Base-by-base conservation (phyloP, 2,888 invertebrate genomes). In the Orthosia gothica region DNA sequence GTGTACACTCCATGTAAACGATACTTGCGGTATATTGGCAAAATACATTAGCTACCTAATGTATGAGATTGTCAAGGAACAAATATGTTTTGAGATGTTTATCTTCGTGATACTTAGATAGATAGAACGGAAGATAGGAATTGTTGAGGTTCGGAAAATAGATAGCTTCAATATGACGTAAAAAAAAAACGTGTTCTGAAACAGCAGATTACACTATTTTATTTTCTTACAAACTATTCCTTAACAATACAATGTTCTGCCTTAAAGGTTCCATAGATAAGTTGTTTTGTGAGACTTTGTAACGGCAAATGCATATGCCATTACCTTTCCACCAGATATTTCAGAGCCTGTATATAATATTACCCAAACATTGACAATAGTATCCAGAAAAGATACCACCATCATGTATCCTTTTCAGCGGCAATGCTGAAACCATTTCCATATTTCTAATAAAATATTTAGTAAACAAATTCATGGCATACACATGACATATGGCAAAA, bases 1-100 rank as follows among this genome's bases (percentile, higher is more conserved):
- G n/a, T n/a, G n/a, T n/a, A n/a, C n/a, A n/a, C 20, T 76, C 69
- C 75, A 57, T 84, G 82, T 77, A 79, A 84, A 63, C 76, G 75
- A 82, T 82, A 75, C 82, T 75, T 70, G 74, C 49, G 47, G 75
- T 66, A 70, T 78, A 70, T 78, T 72, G 79, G 76, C 45, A 66
- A 79, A 85, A 74, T 72, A 81, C 70, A 78, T 85, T 83, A 74
- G 57, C 52, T 63, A 40, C 70, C 16, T n/a, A n/a, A n/a, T n/a
- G n/a, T n/a, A n/a, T n/a, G n/a, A n/a, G n/a, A n/a, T n/a, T n/a
- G n/a, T n/a, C n/a, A n/a, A n/a, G n/a, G n/a, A n/a, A n/a, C n/a
- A n/a, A n/a, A n/a, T n/a, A n/a, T n/a, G n/a, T n/a, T 63, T 57
- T 7, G 3, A 62, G 26, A 47, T 61, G 50, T 67, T 73, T 32